phyloP scores from a whole-genome alignment of 2,888 invertebrate species.

The Bedellia somnulentella region DNA sequence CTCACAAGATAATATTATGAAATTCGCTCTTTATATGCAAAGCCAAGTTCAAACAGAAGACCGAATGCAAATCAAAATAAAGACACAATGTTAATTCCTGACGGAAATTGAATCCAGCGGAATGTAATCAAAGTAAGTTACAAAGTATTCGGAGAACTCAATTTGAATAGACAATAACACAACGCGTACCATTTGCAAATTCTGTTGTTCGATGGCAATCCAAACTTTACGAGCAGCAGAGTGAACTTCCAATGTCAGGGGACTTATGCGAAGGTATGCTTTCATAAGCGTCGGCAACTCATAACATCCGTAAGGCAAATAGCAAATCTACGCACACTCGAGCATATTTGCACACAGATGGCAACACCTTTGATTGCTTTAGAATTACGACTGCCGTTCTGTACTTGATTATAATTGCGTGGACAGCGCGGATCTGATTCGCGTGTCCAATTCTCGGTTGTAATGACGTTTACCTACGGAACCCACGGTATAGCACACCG shows the following conservation, averaged over 20 bases:
- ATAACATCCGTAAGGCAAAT: constrained; percentile 1
- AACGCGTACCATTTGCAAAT: too few species aligned
- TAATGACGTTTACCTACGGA: constrained; percentile 39
- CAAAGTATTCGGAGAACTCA: too few species aligned
- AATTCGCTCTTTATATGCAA: too few species aligned
- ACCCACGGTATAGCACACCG: constrained; percentile 1
- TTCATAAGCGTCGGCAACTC: constrained; percentile 1
- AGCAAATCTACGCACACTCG: neutral
- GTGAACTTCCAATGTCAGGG: too few species aligned
- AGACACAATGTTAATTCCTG: too few species aligned
- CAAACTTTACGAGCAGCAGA: neutral
- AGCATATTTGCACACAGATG: constrained; percentile 28
- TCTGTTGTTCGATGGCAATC: too few species aligned
- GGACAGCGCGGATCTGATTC: constrained; percentile 51
- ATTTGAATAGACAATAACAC: too few species aligned
- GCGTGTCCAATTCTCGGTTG: constrained; percentile 50
- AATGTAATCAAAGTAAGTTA: too few species aligned
- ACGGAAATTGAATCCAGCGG: too few species aligned
- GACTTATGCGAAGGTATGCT: neutral
- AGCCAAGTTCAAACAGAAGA: too few species aligned
- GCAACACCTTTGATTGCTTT: constrained; percentile 48
- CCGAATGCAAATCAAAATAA: too few species aligned
- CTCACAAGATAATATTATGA: too few species aligned
- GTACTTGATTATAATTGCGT: constrained; percentile 56
- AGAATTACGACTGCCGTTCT: constrained; percentile 50